A percentile compares a stretch with the other conserved stretches of the same genome.
These are phyloP conservation scores for Acronicta leporina DNA, from an alignment of 2,888 invertebrate genomes.

Conservation along the genomic window DNA sequence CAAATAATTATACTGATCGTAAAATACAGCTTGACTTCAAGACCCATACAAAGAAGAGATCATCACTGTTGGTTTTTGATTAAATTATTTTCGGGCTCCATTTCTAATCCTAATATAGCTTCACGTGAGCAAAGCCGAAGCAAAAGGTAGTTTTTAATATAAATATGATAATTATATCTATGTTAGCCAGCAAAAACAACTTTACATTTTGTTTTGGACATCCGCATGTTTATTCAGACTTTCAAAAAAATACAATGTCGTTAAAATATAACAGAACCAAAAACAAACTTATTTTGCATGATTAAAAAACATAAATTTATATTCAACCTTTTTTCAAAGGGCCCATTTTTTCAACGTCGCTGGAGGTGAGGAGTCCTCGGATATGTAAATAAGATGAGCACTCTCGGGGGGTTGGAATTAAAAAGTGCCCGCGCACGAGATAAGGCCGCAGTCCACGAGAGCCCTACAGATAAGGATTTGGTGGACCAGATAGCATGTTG, in stretches of 20 bases:
- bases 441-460: constrained; percentile 49
- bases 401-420: constrained; percentile 57
- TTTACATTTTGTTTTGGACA: constrained; percentile 1
- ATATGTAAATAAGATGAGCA: constrained; percentile 66
- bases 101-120: too few relatives aligned
- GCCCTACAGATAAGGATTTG: constrained; percentile 62
- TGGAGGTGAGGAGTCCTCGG: constrained; percentile 57
- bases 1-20: too few relatives aligned
- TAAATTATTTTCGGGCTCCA: too few relatives aligned
- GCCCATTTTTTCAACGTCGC: constrained; percentile 34
- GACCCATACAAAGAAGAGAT: too few relatives aligned
- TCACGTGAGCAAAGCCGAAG: too few relatives aligned
- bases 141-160: too few relatives aligned
- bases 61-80: too few relatives aligned
- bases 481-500: constrained; percentile 20
- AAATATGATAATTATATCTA: background rate
- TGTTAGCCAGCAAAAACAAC: background rate
- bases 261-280: constrained; percentile 21
- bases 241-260: background rate
- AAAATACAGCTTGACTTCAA: too few relatives aligned
- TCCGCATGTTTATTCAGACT: background rate
- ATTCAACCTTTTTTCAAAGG: constrained; percentile 25
- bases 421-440: constrained; percentile 59
- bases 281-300: constrained; percentile 22
- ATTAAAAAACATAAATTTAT: constrained; percentile 19